Conservation (phyloP, 2,888 invertebrate genomes). For the Erebia aethiops region DNA sequence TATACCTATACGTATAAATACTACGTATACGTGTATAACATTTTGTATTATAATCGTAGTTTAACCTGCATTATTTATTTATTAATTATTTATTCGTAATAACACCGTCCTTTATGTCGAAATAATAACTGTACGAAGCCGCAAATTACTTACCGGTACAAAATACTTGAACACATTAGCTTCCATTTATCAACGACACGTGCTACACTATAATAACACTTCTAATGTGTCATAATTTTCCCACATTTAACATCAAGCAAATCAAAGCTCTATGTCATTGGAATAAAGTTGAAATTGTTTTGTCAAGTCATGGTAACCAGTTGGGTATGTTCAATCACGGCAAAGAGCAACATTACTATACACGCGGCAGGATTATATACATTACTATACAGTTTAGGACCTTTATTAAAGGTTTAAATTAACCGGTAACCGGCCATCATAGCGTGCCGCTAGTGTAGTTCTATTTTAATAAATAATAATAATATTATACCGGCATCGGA, state of each 20-base stretch:
- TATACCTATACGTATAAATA: no score
- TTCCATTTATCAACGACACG: slow-evolving; percentile 39
- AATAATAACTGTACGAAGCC: slow-evolving; percentile 2
- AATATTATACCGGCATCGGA: neutral
- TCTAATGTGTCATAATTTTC: slow-evolving; percentile 30
- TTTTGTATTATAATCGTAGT: no score
- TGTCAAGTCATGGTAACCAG: no score
- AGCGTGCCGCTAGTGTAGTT: no score
- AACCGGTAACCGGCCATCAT: no score
- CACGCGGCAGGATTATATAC: no score
- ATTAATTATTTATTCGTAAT: neutral
- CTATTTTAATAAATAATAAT: neutral
- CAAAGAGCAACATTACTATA: neutral
- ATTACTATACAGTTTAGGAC: no score
- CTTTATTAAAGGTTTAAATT: no score
- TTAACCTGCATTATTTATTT: neutral
- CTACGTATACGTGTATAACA: no score
- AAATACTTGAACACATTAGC: slow-evolving; percentile 30
- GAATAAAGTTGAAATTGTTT: neutral
- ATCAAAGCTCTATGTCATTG: neutral
- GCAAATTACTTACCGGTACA: slow-evolving; percentile 22
- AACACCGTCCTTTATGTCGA: neutral
- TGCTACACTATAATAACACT: slow-evolving; percentile 35
- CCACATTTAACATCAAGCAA: neutral
- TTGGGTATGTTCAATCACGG: neutral